Evolutionary conservation across 2,113 vertebrate genomes (phyloP), one percentile per base, ranked within the genome.

Genomic region (Alexandromys fortis): DNA sequence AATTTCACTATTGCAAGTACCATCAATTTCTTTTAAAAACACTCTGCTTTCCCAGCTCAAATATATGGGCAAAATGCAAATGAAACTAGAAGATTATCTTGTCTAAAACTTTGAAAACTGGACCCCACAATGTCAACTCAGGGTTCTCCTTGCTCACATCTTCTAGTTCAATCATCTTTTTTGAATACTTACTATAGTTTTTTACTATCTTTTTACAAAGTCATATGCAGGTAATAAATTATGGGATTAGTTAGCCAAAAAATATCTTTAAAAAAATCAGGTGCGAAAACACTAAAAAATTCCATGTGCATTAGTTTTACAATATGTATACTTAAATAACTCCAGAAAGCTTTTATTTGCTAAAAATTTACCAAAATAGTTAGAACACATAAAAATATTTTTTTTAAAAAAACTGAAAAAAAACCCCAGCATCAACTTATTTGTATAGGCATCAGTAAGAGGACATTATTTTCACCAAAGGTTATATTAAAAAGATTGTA

Each of bases 311-410:
- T 98, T 99, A 97, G 94, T 98, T 97, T 98, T 98, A 98, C 98
- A 98, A 98, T 97, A 96, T 95, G 93, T 98, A 98, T 98, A 98
- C 98, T 98, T 99, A 99, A 99, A 99, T 99, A 99, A 99, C 97
- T 98, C 98, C 98, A 97, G 98, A 98, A 99, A 98, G 98, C 98
- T 97, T 97, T 96, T 97, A 99, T 98, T 65, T 65, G 58, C 99
- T 99, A 99, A 99, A 99, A 99, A 98, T 96, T 98, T 99, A 99
- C 99, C 99, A 99, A 99, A 99, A 99, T 99, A 98, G 98, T 99
- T 98, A 98, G 97, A 99, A 99, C 98, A 99, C 99, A 99, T 99
- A 99, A 99, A 99, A 99, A 99, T 99, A 97, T 97, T 98, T 98
- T 98, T 92, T 96, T 47, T n/a, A 61, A 35, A 68, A 99, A 99